Percentiles rank a stretch among this genome's conserved stretches.
Evolutionary conservation across 2,113 vertebrate genomes (phyloP).

Genomic region (Ammospiza nelsoni): DNA sequence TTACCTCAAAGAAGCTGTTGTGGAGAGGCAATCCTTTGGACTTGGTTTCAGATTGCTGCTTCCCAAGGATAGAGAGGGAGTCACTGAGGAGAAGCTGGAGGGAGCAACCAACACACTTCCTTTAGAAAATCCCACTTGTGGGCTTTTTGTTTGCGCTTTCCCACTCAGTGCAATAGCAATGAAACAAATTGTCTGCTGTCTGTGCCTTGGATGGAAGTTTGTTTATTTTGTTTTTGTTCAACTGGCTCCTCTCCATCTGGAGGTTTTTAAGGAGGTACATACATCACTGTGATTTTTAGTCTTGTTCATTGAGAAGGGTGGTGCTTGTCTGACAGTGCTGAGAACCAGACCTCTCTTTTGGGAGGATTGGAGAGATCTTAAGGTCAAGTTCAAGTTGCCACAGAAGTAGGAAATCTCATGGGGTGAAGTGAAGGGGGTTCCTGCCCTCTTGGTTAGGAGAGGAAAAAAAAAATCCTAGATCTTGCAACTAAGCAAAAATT

Average conservation of each 20-base stretch:
- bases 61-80: not conserved
- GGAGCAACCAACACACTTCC: not conserved
- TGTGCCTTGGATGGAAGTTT: not conserved
- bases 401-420: not conserved
- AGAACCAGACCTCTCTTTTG: not conserved
- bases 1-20: not conserved
- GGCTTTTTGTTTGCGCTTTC: conserved; percentile 22
- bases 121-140: not conserved
- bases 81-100: not conserved
- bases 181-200: not conserved
- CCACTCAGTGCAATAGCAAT: not conserved
- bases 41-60: not conserved
- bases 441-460: not conserved
- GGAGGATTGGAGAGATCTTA: not conserved
- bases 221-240: not conserved
- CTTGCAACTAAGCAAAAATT: not conserved
- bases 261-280: not conserved
- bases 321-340: not conserved
- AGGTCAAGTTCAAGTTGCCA: not conserved
- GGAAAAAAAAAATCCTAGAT: not conserved
- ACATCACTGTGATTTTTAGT: not conserved
- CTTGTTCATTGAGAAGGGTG: not conserved
- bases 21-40: not conserved
- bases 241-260: not conserved
- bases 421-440: accelerated